phyloP scores from a whole-genome alignment of 2,113 vertebrate species.

The Pituophis catenifer region DNA sequence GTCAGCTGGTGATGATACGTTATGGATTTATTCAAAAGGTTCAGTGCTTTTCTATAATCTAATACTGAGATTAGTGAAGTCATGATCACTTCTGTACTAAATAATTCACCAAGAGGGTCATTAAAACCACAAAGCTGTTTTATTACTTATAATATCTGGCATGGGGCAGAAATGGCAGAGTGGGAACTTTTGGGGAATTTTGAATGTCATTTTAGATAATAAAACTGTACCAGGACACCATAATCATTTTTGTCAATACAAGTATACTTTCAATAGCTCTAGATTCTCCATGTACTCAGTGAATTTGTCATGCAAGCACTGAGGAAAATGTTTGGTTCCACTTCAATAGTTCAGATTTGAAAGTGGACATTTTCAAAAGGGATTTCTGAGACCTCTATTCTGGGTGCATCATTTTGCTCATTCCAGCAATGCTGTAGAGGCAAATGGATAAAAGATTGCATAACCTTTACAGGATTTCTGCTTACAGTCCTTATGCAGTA shows the following conservation, averaged over 20 bases:
- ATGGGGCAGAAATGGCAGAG: neutral
- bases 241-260: neutral
- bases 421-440: neutral
- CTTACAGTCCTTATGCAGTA: neutral
- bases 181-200: neutral
- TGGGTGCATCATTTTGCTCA: neutral
- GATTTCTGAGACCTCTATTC: neutral
- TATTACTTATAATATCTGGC: neutral
- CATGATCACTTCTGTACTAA: neutral
- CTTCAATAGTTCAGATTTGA: neutral
- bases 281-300: neutral
- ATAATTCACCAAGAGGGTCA: neutral
- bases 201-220: neutral
- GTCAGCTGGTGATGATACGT: neutral
- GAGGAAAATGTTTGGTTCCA: neutral
- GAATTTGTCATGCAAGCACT: neutral
- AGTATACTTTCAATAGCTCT: neutral
- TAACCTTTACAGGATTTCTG: neutral
- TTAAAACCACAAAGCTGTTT: neutral
- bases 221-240: neutral
- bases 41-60: neutral
- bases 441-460: neutral
- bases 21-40: neutral
- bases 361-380: neutral
- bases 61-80: neutral